These are phyloP conservation scores for Lanius collurio DNA, from an alignment of 2,113 vertebrate species.

Conservation along the genomic window DNA sequence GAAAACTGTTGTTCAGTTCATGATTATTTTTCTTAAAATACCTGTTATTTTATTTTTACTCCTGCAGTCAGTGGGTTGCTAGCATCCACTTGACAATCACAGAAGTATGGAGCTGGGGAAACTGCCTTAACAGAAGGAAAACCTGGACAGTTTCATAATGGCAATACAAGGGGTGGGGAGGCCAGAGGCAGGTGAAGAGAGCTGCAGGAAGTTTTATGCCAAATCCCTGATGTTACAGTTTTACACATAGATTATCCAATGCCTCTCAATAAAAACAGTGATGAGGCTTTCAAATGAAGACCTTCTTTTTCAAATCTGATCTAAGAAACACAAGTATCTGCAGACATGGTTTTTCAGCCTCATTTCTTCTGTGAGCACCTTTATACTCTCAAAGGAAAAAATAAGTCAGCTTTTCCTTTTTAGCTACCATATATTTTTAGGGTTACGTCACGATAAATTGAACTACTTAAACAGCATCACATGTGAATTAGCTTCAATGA, in stretches of 20 bases:
- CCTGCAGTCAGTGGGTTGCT: neutral
- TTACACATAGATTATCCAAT: neutral
- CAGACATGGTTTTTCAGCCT: neutral
- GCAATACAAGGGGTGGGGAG: neutral
- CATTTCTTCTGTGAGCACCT: neutral
- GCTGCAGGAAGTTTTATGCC: neutral
- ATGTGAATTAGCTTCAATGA: neutral
- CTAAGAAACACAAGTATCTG: neutral
- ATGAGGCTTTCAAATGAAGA: neutral
- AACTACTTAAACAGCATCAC: neutral
- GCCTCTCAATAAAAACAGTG: neutral
- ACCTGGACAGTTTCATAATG: neutral
- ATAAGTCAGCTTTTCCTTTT: neutral
- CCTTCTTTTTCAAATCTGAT: neutral
- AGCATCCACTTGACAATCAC: neutral
- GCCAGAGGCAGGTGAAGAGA: neutral
- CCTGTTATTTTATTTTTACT: neutral
- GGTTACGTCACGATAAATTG: neutral
- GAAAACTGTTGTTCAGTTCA: neutral
- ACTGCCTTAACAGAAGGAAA: neutral
- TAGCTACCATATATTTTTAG: neutral
- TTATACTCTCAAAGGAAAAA: neutral
- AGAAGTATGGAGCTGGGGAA: neutral
- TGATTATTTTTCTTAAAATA: neutral
- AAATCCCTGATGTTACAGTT: neutral